A percentile compares a stretch with the other conserved stretches of the same genome.
Evolutionary conservation across 1,140 invertebrate species (phyloP).

Genomic region (Cepaea nemoralis): DNA sequence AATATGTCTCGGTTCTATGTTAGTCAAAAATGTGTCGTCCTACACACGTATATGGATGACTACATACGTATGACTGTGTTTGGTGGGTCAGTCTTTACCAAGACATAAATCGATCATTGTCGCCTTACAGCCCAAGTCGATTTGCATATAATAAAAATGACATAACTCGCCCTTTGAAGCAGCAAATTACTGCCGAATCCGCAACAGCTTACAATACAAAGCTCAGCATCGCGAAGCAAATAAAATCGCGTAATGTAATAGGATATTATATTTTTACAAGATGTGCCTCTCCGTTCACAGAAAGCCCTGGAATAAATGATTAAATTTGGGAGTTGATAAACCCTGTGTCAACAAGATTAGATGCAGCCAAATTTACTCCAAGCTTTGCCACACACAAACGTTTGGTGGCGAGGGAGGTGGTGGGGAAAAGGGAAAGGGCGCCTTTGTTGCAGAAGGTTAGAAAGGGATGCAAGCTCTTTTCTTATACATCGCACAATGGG

Average conservation of each 20-base stretch:
- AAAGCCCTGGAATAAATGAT: neutral
- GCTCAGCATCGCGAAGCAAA: neutral
- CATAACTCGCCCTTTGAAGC: neutral
- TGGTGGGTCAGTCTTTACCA: no score
- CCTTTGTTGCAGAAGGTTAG: neutral
- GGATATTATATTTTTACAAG: neutral
- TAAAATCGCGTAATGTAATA: neutral
- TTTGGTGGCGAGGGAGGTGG: no score
- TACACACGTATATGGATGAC: no score
- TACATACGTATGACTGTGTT: no score
- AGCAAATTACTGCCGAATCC: neutral
- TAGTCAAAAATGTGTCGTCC: no score
- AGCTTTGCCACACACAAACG: neutral
- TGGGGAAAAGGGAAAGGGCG: neutral
- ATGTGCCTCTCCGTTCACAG: neutral
- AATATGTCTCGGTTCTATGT: no score
- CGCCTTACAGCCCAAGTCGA: no score
- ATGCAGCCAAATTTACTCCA: neutral
- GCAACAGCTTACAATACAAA: neutral
- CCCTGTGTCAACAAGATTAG: constrained; percentile 1
- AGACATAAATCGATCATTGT: no score
- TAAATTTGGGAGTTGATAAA: neutral
- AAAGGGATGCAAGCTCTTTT: neutral
- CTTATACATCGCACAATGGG: neutral
- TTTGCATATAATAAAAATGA: neutral